phyloP scores from a whole-genome alignment of 2,888 invertebrate genomes.

The Drosophila paracracens region DNA sequence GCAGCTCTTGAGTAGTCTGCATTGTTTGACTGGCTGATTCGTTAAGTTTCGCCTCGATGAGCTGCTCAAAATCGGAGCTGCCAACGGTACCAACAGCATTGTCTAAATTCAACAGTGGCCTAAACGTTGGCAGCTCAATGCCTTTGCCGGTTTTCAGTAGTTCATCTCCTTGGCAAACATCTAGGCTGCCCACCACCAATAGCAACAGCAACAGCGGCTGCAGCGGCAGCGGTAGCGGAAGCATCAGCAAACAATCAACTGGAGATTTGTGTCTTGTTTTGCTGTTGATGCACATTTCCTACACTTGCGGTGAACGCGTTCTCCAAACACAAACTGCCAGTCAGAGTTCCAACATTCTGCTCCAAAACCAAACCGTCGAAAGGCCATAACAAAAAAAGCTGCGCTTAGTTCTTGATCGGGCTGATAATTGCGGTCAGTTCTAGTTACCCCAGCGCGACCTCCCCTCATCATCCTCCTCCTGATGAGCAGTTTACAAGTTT shows the following conservation, averaged over 20 bases:
- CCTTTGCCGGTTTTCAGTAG: constrained; percentile 36
- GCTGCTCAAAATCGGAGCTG: constrained; percentile 54
- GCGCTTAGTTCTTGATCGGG: constrained; percentile 38
- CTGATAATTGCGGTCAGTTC: constrained; percentile 65
- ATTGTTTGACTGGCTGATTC: constrained; percentile 39
- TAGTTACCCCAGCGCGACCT: neutral
- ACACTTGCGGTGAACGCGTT: constrained; percentile 58
- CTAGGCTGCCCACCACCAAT: constrained; percentile 6
- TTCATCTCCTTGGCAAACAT: constrained; percentile 23
- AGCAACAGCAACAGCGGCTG: neutral
- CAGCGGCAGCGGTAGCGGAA: constrained; percentile 11
- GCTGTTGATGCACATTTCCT: constrained; percentile 57
- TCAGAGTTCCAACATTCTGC: constrained; percentile 32
- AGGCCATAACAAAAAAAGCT: constrained; percentile 23
- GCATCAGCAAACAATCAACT: constrained; percentile 22
- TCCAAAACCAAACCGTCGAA: constrained; percentile 27
- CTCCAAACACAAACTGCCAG: constrained; percentile 65
- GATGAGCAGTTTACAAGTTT: constrained; percentile 25
- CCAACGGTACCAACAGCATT: constrained; percentile 24
- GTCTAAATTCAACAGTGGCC: constrained; percentile 18
- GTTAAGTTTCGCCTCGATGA: constrained; percentile 64
- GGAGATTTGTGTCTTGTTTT: constrained; percentile 12
- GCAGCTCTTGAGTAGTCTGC: constrained; percentile 63
- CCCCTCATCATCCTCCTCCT: neutral
- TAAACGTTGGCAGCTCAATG: constrained; percentile 42